phyloP scores from a whole-genome alignment of 2,888 invertebrate species.

The Drosophila flavopinicola region DNA sequence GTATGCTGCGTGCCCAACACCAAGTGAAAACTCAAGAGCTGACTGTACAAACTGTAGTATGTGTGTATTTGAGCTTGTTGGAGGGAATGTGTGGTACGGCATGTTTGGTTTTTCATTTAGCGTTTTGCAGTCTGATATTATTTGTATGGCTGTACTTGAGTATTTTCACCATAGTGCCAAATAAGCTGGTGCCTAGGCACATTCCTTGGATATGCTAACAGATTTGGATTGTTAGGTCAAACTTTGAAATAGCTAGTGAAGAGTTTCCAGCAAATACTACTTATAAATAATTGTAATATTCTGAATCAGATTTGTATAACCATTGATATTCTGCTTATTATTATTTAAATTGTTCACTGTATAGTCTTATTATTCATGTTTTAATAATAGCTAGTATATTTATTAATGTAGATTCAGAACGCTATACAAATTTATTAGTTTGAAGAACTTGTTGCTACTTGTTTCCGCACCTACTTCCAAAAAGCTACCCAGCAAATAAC shows the following conservation, averaged over 20 bases:
- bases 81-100: constrained; percentile 36
- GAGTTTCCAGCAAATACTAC: no score
- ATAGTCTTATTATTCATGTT: background rate
- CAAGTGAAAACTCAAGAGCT: constrained; percentile 57
- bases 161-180: constrained; percentile 16
- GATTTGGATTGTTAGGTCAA: background rate
- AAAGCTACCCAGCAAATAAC: constrained; percentile 2
- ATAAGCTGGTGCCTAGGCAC: background rate
- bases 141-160: constrained; percentile 7
- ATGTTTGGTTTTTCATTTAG: constrained; percentile 56
- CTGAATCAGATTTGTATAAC: no score
- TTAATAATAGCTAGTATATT: no score
- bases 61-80: constrained; percentile 17
- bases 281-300: no score
- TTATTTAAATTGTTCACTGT: no score
- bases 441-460: constrained; percentile 7
- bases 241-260: no score
- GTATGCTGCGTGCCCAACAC: constrained; percentile 35
- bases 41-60: constrained; percentile 1
- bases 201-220: background rate
- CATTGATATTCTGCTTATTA: no score
- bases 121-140: constrained; percentile 18
- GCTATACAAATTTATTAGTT: background rate
- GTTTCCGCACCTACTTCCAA: constrained; percentile 23
- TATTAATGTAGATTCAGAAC: background rate